A percentile compares a stretch with the other conserved stretches of the same genome.
phyloP scores from a whole-genome alignment of 2,113 vertebrate genomes.

The Cheirogaleus medius region DNA sequence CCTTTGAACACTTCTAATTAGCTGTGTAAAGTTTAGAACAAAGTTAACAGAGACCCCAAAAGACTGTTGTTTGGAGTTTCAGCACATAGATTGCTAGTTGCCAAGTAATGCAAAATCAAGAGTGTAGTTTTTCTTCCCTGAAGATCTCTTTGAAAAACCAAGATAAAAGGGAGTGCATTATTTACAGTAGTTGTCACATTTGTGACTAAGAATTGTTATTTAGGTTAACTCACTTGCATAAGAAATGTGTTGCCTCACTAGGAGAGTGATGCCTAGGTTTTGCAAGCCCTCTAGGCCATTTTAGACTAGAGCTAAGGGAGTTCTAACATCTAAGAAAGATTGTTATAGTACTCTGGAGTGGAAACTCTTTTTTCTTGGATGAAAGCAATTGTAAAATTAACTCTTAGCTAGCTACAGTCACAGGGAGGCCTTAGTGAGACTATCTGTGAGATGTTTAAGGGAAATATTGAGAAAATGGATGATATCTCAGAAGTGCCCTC shows the following conservation, averaged over 20 bases:
- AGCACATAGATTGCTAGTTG: conserved; percentile 41
- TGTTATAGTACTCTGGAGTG: not conserved
- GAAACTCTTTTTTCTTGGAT: not conserved
- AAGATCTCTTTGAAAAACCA: conserved; percentile 67
- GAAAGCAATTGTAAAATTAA: not conserved
- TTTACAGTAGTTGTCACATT: conserved; percentile 55
- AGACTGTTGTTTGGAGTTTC: conserved; percentile 71
- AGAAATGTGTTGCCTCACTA: conserved; percentile 1
- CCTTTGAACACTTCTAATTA: conserved; percentile 85
- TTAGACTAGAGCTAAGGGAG: not conserved
- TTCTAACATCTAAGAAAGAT: not conserved
- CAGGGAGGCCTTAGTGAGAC: not conserved
- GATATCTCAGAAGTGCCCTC: not conserved
- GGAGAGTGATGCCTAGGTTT: not conserved
- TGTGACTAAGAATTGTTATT: conserved; percentile 64
- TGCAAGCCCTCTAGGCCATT: not conserved
- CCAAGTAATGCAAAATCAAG: conserved; percentile 56
- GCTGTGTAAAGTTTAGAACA: conserved; percentile 83
- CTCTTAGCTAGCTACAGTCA: not conserved
- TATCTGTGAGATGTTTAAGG: not conserved
- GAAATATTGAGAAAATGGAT: not conserved
- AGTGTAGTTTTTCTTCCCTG: conserved; percentile 13
- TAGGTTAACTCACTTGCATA: conserved; percentile 43
- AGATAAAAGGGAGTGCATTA: conserved; percentile 57
- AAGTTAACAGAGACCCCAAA: conserved; percentile 80